Base-by-base conservation (phyloP, 2,888 invertebrate species). In the Linnaemya tessellans region DNA sequence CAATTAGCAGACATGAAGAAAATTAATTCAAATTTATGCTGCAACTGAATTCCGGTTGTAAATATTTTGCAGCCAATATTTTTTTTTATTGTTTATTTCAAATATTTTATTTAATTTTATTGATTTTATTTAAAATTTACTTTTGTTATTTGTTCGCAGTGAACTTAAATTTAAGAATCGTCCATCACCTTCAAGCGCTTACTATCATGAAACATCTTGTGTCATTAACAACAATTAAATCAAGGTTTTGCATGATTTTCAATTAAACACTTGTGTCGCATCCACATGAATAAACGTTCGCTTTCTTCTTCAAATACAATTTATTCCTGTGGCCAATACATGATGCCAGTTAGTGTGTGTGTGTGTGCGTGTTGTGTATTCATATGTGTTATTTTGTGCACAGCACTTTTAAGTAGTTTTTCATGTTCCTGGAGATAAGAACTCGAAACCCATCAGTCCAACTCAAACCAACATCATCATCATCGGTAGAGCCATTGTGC, bases 371-470 rank as follows among this genome's bases (percentile, higher is more conserved):
- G 30, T 3, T 30, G 30, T 30, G 30, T 30, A 5, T 49, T 58
- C 62, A 41, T 41, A 41, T 20, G 67, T 71, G 11, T 9, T 9
- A 41, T 41, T 22, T 41, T 56, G 13, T 15, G 1, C 11, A 43
- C 58, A 46, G 18, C 38, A 65, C 51, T 51, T 30, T 51, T 75
- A 85, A 85, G 79, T 82, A 79, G 79, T 75, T 85, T 82, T 46
- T 80, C 71, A 49, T 85, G 85, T 82, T 49, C 25, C 71, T 71
- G 35, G 60, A 71, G 82, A 79, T 79, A 65, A 79, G 41, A 3
- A 64, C 20, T 54, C 46, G 46, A 49, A 60, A 54, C 56, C 51
- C 22, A 54, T 30, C 43, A 62, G 49, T 35, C 74, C 13, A 54
- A 30, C 35, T 46, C 77, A 77, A 9, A 30, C 43, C 8, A 64